Conservation (phyloP, 2,888 invertebrate species). For the Chrysolina haemoptera region DNA sequence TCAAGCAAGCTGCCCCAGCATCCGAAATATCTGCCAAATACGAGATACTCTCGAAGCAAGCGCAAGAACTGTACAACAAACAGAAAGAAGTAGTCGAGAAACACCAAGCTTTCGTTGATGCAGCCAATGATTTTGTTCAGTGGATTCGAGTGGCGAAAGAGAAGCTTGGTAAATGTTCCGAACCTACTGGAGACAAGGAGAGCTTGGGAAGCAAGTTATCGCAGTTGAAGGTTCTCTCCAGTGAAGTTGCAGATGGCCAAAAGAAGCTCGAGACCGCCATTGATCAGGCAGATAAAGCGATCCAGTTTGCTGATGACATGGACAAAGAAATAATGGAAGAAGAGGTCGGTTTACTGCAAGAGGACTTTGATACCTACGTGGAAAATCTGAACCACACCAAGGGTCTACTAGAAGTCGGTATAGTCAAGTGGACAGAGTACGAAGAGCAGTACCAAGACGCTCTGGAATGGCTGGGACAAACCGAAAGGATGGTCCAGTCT, state of each 20-base stretch:
- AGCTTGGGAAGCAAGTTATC: constrained; percentile 88
- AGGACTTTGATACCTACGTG: constrained; percentile 87
- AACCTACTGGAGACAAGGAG: constrained; percentile 93
- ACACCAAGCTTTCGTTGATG: constrained; percentile 93
- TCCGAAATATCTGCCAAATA: constrained; percentile 94
- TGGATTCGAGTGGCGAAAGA: constrained; percentile 96
- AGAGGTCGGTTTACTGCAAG: constrained; percentile 91
- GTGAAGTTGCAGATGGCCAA: constrained; percentile 88
- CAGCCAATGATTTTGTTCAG: constrained; percentile 91
- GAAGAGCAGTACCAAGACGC: constrained; percentile 94
- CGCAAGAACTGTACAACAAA: constrained; percentile 89
- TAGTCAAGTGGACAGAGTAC: constrained; percentile 95
- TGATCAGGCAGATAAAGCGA: constrained; percentile 89
- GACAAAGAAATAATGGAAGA: constrained; percentile 93
- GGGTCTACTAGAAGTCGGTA: constrained; percentile 86
- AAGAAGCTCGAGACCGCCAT: constrained; percentile 86
- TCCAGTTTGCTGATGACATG: constrained; percentile 85
- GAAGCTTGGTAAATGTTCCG: constrained; percentile 90
- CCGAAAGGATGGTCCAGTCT: constrained; percentile 89
- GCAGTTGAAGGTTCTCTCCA: constrained; percentile 87
- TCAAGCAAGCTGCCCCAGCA: constrained; percentile 92
- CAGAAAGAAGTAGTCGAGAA: constrained; percentile 92
- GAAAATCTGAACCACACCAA: constrained; percentile 87
- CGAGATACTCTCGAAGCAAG: constrained; percentile 90
- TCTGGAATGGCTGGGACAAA: constrained; percentile 89